Conservation (phyloP, 2,888 invertebrate genomes). For the Xylophagus ater region DNA sequence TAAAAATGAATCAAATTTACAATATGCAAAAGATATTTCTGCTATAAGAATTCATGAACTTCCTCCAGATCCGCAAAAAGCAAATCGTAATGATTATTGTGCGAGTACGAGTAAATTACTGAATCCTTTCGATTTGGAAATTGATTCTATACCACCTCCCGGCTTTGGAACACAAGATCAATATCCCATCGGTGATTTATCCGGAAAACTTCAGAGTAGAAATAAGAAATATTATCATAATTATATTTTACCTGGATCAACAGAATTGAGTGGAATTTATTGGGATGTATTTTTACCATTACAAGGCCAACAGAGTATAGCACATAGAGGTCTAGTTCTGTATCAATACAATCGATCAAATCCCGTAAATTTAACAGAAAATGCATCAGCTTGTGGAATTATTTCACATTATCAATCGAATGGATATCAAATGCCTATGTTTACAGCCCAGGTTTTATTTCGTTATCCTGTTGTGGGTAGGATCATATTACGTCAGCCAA, state of each 20-base stretch:
- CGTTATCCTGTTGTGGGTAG: conserved; percentile 81
- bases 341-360: conserved; percentile 30
- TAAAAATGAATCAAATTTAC: conserved; percentile 56
- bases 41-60: conserved; percentile 61
- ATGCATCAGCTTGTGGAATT: conserved; percentile 47
- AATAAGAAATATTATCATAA: conserved; percentile 58
- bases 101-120: conserved; percentile 60
- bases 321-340: conserved; percentile 58
- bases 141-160: conserved; percentile 51
- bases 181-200: conserved; percentile 80
- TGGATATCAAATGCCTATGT: conserved; percentile 59
- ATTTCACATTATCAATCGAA: conserved; percentile 52
- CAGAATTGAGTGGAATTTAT: conserved; percentile 61
- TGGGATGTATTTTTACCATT: conserved; percentile 81
- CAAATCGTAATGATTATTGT: conserved; percentile 46
- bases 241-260: conserved; percentile 53
- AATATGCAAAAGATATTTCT: conserved; percentile 61
- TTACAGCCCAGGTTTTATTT: conserved; percentile 69
- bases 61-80: conserved; percentile 49
- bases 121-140: conserved; percentile 57
- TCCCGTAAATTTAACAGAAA: conserved; percentile 28
- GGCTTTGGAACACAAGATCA: conserved; percentile 80
- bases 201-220: conserved; percentile 69
- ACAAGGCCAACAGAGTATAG: conserved; percentile 64
- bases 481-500: conserved; percentile 70